phyloP scores from a whole-genome alignment of 2,888 invertebrate species.

The Drosophila neutralis region DNA sequence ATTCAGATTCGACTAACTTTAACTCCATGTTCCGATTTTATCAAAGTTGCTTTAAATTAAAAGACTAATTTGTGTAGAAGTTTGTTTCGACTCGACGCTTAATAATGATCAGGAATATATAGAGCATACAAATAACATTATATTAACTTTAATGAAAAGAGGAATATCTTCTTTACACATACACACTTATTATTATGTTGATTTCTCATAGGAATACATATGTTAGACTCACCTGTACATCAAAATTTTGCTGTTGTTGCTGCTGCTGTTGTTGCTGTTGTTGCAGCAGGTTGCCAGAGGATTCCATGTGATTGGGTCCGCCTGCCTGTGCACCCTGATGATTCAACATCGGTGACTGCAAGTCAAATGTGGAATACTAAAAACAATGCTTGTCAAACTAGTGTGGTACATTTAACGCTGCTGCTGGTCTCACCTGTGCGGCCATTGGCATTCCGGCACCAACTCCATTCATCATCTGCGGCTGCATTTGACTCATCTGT shows the following conservation, averaged over 20 bases:
- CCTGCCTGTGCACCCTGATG: slow-evolving; percentile 82
- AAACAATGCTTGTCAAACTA: slow-evolving; percentile 17
- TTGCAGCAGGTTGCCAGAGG: slow-evolving; percentile 85
- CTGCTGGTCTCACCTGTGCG: slow-evolving; percentile 79
- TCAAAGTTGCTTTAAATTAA: no score
- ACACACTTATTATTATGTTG: not conserved
- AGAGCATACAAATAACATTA: not conserved
- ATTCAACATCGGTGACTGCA: slow-evolving; percentile 85
- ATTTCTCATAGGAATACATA: not conserved
- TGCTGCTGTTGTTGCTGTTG: slow-evolving; percentile 88
- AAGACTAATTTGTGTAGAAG: not conserved
- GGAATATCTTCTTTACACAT: no score
- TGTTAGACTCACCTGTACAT: slow-evolving; percentile 89
- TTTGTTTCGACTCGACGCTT: not conserved
- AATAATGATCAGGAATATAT: not conserved
- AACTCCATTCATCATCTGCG: slow-evolving; percentile 84
- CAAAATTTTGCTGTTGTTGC: slow-evolving; percentile 91
- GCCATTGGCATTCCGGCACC: slow-evolving; percentile 84
- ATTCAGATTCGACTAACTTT: no score
- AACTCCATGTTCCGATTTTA: no score
- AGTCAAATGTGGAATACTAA: slow-evolving; percentile 2
- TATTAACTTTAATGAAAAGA: not conserved
- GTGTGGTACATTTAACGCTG: not conserved
- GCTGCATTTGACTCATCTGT: slow-evolving; percentile 84
- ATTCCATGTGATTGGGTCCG: slow-evolving; percentile 85